Conservation (phyloP, 2,888 invertebrate genomes). For the Tryphoninae sp. region DNA sequence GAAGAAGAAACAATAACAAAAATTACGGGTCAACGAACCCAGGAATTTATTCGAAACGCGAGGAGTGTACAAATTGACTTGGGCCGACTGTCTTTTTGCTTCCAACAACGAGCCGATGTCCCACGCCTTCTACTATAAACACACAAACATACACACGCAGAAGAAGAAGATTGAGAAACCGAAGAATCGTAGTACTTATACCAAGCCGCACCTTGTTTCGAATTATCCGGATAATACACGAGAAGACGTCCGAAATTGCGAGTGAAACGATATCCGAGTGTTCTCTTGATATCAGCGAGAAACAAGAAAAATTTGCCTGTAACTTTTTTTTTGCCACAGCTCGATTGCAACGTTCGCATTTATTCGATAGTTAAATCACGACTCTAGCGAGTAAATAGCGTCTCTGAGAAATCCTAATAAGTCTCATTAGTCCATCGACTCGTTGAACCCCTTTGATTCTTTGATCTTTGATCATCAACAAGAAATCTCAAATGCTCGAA, state of each 20-base stretch:
- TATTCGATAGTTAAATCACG: not conserved
- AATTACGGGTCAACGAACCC: slow-evolving; percentile 44
- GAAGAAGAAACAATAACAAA: not conserved
- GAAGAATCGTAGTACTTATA: slow-evolving; percentile 33
- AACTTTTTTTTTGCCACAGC: not conserved
- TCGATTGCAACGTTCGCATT: no score
- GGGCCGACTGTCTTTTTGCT: not conserved
- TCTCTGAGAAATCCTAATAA: no score
- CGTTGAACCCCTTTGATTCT: not conserved
- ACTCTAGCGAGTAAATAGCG: slow-evolving; percentile 7
- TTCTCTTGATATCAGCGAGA: not conserved
- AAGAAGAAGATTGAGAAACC: slow-evolving; percentile 49
- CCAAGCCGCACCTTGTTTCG: slow-evolving; percentile 49
- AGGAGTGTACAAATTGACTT: slow-evolving; percentile 35
- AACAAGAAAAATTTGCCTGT: not conserved
- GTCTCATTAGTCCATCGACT: not conserved
- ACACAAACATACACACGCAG: not conserved
- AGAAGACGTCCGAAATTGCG: slow-evolving; percentile 33
- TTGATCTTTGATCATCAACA: not conserved
- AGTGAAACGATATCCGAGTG: not conserved
- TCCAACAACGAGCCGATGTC: slow-evolving; percentile 39
- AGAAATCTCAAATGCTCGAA: not conserved
- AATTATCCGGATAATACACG: slow-evolving; percentile 39
- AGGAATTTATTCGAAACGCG: slow-evolving; percentile 43
- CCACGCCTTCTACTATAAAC: slow-evolving; percentile 46